Evolutionary conservation across 2,113 vertebrate genomes (phyloP), one percentile per base, ranked within the genome.

Genomic region (Menidia beryllina): DNA sequence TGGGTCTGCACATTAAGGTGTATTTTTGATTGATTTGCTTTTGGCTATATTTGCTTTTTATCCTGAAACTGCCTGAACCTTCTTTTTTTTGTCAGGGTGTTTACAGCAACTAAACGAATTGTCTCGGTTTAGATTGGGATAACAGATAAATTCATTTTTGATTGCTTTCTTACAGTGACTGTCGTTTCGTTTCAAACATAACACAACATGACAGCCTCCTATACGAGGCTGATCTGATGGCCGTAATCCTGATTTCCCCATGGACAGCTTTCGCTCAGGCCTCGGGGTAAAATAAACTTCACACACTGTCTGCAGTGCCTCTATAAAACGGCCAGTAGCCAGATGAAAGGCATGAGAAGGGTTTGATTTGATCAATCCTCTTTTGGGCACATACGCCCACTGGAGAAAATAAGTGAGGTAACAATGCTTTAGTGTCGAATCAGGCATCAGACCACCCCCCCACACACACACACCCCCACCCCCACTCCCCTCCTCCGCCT

Each of bases 191-290:
- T 56, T 7, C n/a, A 25, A 47, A 47, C 9, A 39, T 41, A 17
- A 48, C 52, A 20, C 43, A n/a, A 49, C 47, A 14, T 25, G 2
- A 70, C 5, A 30, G 26, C 58, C n/a, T 62, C 21, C 34, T 24
- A 24, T 10, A 45, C 27, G 14, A n/a, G 25, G n/a, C 25, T 25
- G 23, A 55, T 61, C 15, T 43, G 24, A 65, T 9, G 10, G 41
- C 25, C 49, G 51, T 43, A 61, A 66, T 53, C 43, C 58, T 30
- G 27, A 48, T 75, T 63, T 55, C 19, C 39, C 47, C 21, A 20
- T 7, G 2, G 36, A 43, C 23, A 25, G 20, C 34, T 54, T 19
- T 4, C 53, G 21, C 20, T 21, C 23, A 30, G 1, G 21, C 26
- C 39, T 24, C 20, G 15, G 19, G 10, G 51, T 55, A 24, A 65